Conservation (phyloP, 2,888 invertebrate genomes). For the Acronicta aceris region DNA sequence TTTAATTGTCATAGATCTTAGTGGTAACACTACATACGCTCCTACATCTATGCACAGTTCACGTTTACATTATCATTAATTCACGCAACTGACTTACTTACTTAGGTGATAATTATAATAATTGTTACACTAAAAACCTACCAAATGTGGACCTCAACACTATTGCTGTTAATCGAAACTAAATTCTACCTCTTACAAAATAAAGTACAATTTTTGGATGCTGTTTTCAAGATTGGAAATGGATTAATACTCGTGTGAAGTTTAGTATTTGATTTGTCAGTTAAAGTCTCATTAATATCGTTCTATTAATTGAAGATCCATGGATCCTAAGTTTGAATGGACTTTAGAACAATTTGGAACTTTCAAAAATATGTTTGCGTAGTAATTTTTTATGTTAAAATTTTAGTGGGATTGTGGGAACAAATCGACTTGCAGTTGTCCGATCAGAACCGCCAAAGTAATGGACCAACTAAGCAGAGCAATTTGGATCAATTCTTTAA, state of each 20-base stretch:
- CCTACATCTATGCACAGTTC: slow-evolving; percentile 36
- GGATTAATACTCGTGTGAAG: slow-evolving; percentile 60
- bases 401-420: slow-evolving; percentile 4
- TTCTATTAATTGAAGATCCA: slow-evolving; percentile 43
- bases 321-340: slow-evolving; percentile 24
- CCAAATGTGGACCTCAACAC: slow-evolving; percentile 46
- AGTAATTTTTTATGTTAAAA: slow-evolving; percentile 9
- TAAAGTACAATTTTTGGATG: not conserved
- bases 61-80: slow-evolving; percentile 71
- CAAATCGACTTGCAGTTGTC: not conserved
- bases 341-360: slow-evolving; percentile 18
- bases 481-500: too few relatives aligned
- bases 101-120: slow-evolving; percentile 67
- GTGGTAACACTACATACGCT: not conserved
- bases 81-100: slow-evolving; percentile 70
- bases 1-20: too few relatives aligned
- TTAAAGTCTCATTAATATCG: slow-evolving; percentile 54
- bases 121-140: slow-evolving; percentile 60
- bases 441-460: not conserved
- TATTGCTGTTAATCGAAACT: slow-evolving; percentile 16
- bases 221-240: slow-evolving; percentile 11
- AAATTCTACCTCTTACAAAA: not conserved
- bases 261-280: slow-evolving; percentile 52
- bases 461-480: too few relatives aligned
- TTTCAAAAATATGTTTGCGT: slow-evolving; percentile 14